These are phyloP conservation scores for Sphaerodactylus townsendi DNA, from an alignment of 2,113 vertebrate species.

Conservation along the genomic window DNA sequence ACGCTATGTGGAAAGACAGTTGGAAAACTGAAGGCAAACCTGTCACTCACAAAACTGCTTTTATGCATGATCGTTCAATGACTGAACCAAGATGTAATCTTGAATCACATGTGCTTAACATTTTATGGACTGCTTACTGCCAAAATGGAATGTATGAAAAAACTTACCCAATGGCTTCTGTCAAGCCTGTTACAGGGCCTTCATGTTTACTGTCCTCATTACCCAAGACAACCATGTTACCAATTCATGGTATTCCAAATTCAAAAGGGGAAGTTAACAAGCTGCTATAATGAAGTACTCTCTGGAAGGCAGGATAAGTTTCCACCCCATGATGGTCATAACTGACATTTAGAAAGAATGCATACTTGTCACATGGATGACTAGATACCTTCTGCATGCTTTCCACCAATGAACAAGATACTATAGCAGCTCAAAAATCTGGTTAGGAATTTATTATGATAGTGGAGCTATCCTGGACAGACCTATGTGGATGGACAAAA, in stretches of 20 bases:
- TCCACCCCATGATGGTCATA: neutral
- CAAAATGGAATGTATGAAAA: neutral
- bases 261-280: neutral
- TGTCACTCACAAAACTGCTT: neutral
- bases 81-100: no score
- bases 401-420: neutral
- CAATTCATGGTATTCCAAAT: neutral
- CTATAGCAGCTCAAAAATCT: neutral
- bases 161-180: neutral
- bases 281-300: neutral
- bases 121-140: neutral
- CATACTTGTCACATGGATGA: neutral
- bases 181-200: neutral
- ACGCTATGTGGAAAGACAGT: neutral
- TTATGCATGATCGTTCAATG: neutral
- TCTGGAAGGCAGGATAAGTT: neutral
- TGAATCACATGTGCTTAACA: no score
- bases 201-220: neutral
- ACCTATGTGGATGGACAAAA: no score
- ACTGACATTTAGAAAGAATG: neutral
- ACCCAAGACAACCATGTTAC: neutral
- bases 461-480: neutral
- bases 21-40: neutral
- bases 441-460: no score
- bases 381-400: neutral